Evolutionary conservation across 2,888 invertebrate species (phyloP).

Genomic region (Polietes domitor): DNA sequence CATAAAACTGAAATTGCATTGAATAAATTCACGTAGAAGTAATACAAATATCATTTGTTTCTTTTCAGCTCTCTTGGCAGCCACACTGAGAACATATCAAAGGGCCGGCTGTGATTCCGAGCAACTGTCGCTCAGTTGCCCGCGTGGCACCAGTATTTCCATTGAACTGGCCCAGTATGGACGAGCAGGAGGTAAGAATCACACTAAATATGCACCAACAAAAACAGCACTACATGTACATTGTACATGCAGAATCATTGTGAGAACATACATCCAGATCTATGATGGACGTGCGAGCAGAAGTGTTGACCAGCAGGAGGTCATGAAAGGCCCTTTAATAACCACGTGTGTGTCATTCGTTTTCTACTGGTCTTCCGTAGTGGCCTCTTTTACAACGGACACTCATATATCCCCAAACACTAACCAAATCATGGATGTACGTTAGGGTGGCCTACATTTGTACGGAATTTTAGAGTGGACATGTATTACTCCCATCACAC

Average conservation of each 20-base stretch:
- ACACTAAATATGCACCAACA: background rate
- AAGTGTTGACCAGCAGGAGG: too few relatives aligned
- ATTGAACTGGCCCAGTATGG: constrained; percentile 96
- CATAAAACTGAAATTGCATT: constrained; percentile 50
- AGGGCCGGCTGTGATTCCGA: constrained; percentile 96
- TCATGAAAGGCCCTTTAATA: too few relatives aligned
- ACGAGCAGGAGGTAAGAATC: constrained; percentile 81
- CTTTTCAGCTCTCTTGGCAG: constrained; percentile 91
- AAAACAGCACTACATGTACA: constrained; percentile 37
- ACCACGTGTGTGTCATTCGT: too few relatives aligned
- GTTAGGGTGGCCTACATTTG: too few relatives aligned
- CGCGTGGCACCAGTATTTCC: constrained; percentile 94
- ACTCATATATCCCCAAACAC: too few relatives aligned
- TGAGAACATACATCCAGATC: too few relatives aligned
- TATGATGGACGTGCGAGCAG: too few relatives aligned
- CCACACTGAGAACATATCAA: constrained; percentile 94
- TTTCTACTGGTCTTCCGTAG: too few relatives aligned
- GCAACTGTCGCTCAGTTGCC: constrained; percentile 92
- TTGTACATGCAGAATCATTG: background rate
- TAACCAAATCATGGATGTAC: too few relatives aligned
- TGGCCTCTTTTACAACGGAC: too few relatives aligned
- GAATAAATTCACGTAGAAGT: constrained; percentile 56
- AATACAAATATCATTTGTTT: constrained; percentile 61
- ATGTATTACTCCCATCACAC: too few relatives aligned
- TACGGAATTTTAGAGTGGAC: too few relatives aligned